A percentile compares a stretch with the other conserved stretches of the same genome.
Evolutionary conservation across 2,113 vertebrate species (phyloP).

Genomic region (Miniopterus natalensis): DNA sequence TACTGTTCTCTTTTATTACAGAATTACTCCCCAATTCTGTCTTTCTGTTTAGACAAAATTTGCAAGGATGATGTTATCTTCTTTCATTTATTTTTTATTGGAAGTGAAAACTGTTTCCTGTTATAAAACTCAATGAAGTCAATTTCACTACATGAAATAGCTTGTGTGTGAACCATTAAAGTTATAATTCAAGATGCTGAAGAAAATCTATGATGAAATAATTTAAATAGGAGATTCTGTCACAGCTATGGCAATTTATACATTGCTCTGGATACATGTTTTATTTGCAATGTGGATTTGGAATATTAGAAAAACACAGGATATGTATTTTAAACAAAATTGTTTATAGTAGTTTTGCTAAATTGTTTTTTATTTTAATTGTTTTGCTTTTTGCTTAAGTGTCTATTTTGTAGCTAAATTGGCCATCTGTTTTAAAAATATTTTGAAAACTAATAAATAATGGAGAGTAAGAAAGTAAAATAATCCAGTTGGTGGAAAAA

Average conservation of each 20-base stretch:
- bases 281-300: neutral
- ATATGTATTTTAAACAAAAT: neutral
- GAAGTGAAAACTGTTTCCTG: slow-evolving; percentile 66
- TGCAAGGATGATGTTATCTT: slow-evolving; percentile 41
- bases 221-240: slow-evolving; percentile 1
- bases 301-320: neutral
- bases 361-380: neutral
- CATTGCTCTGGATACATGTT: neutral
- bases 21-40: neutral
- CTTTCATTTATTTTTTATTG: slow-evolving; percentile 62
- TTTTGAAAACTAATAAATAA: slow-evolving; percentile 9
- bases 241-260: neutral
- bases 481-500: neutral
- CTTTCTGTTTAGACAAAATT: slow-evolving; percentile 63
- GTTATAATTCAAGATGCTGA: slow-evolving; percentile 57
- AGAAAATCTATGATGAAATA: slow-evolving; percentile 47
- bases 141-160: slow-evolving; percentile 52
- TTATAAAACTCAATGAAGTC: slow-evolving; percentile 69
- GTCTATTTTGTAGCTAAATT: neutral
- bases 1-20: slow-evolving; percentile 4
- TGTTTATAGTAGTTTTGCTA: neutral
- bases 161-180: slow-evolving; percentile 54
- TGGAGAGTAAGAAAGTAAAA: neutral
- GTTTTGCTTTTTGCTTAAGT: neutral
- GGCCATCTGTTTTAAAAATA: neutral